Base-by-base conservation (phyloP, 1,140 invertebrate genomes). In the Campodea augens region DNA sequence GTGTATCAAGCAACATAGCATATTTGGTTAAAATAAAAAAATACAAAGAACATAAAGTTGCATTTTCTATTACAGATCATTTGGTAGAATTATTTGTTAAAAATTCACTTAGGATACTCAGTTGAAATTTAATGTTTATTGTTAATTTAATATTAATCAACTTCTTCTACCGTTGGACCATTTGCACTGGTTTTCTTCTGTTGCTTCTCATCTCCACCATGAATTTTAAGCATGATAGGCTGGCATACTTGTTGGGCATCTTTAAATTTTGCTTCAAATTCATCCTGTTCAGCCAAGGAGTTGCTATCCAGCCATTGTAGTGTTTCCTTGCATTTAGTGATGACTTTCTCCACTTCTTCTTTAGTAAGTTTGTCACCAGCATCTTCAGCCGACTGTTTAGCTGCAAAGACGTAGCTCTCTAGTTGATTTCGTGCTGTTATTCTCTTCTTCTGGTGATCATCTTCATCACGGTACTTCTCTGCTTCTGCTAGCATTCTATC, bases 391-490 rank as follows among this genome's bases (percentile, higher is more conserved):
- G 69, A 71, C 23, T 63, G 60, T 51, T 73, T 71, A 57, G 74
- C 70, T 51, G 64, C 67, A 60, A 72, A 74, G 38, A 66, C 66
- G 49, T 75, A 75, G 29, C 62, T 64, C 54, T 74, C 72, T 5
- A 75, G 58, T n/a, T 53, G 49, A 52, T 75, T 74, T 55, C 70
- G 69, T 42, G 71, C 60, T 3, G 57, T 29, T 41, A n/a, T n/a
- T n/a, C n/a, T n/a, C n/a, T n/a, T n/a, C n/a, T n/a, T n/a, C n/a
- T n/a, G n/a, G n/a, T n/a, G n/a, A n/a, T 32, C 27, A 15, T 32
- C 27, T 15, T 32, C 27, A 10, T 32, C 27, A 7, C 15, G 7
- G 27, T 32, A 32, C 27, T 32, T 32, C 27, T 7, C 27, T 7
- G 27, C 27, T 7, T 32, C 27, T 32, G 27, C 7, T 7, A 32